Base-by-base conservation (phyloP, 2,888 invertebrate genomes). In the Drosophila rubida region DNA sequence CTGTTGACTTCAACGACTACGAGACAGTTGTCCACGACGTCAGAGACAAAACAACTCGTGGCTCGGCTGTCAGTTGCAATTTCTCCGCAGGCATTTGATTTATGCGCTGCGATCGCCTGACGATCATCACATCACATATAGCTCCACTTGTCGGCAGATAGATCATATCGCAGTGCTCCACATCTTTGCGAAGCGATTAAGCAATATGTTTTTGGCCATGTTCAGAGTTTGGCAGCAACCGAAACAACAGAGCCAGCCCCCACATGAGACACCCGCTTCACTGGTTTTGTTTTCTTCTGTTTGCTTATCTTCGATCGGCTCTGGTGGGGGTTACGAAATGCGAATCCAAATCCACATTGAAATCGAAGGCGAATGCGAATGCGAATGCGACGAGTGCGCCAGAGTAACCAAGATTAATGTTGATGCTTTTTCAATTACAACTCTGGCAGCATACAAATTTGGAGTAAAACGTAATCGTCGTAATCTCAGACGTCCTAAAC, bases 371-470 rank as follows among this genome's bases (percentile, higher is more conserved):
- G 48, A 49, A 42, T 42, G 48, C 44, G 35, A 63, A 51, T 11
- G 25, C 13, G 64, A 49, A 27, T 51, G 46, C 61, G 71, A 68
- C 64, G 78, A 69, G 73, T 70, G 75, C 65, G 58, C 71, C 71
- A 76, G 79, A 81, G 84, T 88, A 80, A 89, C 90, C 79, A 90
- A 90, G 90, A 90, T 90, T 90, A 90, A 90, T 90, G 90, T 89
- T 90, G 90, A 89, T 89, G 90, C 88, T 87, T 90, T 90, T 90
- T 90, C 90, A 90, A 90, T 90, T 90, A 90, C 90, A 90, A 84
- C 83, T 85, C 74, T 84, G 87, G 84, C 87, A 84, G 83, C 84
- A 88, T 84, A 89, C 88, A 87, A 89, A 89, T 89, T 89, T 88
- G 87, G 87, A 88, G 84, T 89, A 89, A 89, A 89, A 87, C 84